Conservation (phyloP, 2,888 invertebrate species). For the Drosophila algonquin region DNA sequence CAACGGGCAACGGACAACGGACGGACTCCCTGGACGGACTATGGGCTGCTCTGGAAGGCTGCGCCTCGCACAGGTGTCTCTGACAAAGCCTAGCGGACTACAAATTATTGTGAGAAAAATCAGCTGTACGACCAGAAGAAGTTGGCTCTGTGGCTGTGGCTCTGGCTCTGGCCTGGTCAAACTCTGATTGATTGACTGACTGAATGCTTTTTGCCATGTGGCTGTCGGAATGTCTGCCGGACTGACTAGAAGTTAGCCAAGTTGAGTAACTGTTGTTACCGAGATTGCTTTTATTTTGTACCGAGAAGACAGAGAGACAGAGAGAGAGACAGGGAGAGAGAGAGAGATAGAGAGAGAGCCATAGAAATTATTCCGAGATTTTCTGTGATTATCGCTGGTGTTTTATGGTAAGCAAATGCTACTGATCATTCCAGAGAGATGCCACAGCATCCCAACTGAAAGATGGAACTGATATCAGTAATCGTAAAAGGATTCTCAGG, state of each 20-base stretch:
- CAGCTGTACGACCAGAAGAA: conserved; percentile 50
- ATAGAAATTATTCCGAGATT: conserved; percentile 37
- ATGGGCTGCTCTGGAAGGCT: conserved; percentile 26
- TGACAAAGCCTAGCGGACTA: conserved; percentile 63
- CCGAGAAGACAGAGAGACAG: conserved; percentile 1
- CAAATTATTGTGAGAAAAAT: conserved; percentile 80
- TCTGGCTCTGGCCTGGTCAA: background rate
- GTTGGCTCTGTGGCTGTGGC: background rate
- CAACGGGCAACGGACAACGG: background rate
- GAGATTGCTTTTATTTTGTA: conserved; percentile 30
- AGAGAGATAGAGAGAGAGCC: background rate
- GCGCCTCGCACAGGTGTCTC: conserved; percentile 65
- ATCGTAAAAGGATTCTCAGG: too few species aligned
- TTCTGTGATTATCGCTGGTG: conserved; percentile 34
- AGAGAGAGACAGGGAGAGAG: too few species aligned
- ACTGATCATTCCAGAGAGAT: conserved; percentile 30
- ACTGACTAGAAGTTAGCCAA: conserved; percentile 43
- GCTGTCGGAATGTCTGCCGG: conserved; percentile 14
- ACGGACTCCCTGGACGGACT: conserved; percentile 30
- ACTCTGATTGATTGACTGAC: conserved; percentile 44
- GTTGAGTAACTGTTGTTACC: conserved; percentile 50
- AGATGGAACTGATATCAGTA: too few species aligned
- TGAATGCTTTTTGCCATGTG: conserved; percentile 10
- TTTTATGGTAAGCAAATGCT: conserved; percentile 23
- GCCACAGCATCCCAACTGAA: background rate